Conservation (phyloP, 1,140 invertebrate genomes). For the Drosophila malerkotliana region DNA sequence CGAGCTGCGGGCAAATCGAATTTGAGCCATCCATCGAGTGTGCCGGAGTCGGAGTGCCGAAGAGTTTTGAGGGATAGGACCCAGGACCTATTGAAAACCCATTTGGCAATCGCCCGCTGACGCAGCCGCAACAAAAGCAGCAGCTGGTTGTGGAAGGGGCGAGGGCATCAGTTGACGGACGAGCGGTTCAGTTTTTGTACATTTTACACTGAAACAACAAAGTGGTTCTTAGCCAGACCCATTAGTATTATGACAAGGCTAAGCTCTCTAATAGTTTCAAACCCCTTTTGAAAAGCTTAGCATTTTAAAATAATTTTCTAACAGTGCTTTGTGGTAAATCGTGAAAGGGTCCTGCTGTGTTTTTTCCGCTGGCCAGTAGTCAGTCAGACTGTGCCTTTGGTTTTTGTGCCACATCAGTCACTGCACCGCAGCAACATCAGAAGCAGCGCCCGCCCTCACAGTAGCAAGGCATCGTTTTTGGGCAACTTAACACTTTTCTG, state of each 20-base stretch:
- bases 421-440: constrained; percentile 71
- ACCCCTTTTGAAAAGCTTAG: too few species aligned
- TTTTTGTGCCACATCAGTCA: constrained; percentile 73
- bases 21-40: constrained; percentile 34
- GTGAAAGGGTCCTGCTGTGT: constrained; percentile 29
- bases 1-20: constrained; percentile 56
- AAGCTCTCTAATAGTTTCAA: too few species aligned
- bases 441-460: constrained; percentile 17
- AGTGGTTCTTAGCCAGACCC: neutral
- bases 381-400: constrained; percentile 43
- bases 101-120: constrained; percentile 63
- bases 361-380: constrained; percentile 53
- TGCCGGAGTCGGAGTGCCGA: constrained; percentile 3
- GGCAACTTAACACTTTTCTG: constrained; percentile 51
- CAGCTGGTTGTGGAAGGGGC: constrained; percentile 5
- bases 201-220: constrained; percentile 40
- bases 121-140: constrained; percentile 34
- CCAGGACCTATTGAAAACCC: constrained; percentile 70
- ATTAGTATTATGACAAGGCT: neutral
- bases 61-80: constrained; percentile 30
- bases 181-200: constrained; percentile 52
- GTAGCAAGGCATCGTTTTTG: constrained; percentile 43
- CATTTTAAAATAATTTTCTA: neutral
- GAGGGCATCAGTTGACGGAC: constrained; percentile 4
- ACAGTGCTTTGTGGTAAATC: constrained; percentile 3